Evolutionary conservation across 1,140 invertebrate species (phyloP).

Genomic region (Papilio aristodemus): DNA sequence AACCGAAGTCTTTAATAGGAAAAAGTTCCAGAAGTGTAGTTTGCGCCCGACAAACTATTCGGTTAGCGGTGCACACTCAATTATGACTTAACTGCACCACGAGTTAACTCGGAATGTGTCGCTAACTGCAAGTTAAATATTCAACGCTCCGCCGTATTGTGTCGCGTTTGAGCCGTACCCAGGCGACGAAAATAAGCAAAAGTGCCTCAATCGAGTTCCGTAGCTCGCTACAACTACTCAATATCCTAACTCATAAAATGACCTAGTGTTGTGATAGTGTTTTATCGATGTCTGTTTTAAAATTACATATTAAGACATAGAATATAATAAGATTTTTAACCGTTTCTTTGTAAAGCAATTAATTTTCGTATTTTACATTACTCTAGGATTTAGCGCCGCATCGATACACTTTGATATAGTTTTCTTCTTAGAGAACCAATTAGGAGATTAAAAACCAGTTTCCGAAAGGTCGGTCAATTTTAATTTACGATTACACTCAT

Average conservation of each 20-base stretch:
- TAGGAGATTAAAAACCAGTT: no score
- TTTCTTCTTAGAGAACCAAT: no score
- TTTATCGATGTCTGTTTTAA: no score
- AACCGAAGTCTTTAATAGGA: not conserved
- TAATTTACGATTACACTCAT: no score
- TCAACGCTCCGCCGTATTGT: constrained; percentile 53
- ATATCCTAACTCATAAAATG: not conserved
- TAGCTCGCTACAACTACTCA: not conserved
- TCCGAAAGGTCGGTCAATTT: no score
- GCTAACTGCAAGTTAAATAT: constrained; percentile 64
- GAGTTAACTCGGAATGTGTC: constrained; percentile 63
- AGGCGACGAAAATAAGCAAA: constrained; percentile 25
- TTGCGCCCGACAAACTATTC: constrained; percentile 52
- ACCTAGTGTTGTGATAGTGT: no score
- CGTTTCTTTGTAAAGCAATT: no score
- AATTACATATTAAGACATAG: no score
- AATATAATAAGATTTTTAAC: no score
- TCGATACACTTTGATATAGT: no score
- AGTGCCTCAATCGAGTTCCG: constrained; percentile 26
- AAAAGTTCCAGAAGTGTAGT: constrained; percentile 7
- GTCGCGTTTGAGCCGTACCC: constrained; percentile 32
- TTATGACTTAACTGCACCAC: constrained; percentile 63
- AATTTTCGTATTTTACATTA: no score
- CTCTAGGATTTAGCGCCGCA: no score
- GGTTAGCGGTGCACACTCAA: constrained; percentile 61